Base-by-base conservation (phyloP, 2,797 vertebrate species). In the Okamejei kenojei region DNA sequence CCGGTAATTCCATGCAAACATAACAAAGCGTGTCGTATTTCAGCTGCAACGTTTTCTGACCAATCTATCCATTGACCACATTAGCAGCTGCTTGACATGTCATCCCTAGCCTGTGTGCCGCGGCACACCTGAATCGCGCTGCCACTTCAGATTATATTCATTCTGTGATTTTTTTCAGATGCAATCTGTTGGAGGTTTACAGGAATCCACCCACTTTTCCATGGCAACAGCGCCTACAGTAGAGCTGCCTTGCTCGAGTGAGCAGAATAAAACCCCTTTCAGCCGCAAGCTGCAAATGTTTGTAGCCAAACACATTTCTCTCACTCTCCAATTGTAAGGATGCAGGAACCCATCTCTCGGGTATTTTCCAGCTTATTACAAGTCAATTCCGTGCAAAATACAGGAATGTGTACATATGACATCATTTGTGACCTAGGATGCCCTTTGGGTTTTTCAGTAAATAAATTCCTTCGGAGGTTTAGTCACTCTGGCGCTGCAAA, bases 191-290 rank as follows among this genome's bases (percentile, higher is more conserved):
- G 58, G 93, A 94, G 93, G 94, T 93, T 95, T 84, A 95, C 94
- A 93, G 93, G 95, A 96, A 96, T 97, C 97, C 97, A 96, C 97
- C 96, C 94, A 94, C 54, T 94, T 97, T 96, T 95, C 98, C 98
- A 98, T 98, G 97, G 98, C 97, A 98, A 99, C 98, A 96, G 96
- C 95, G 94, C 96, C 96, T 95, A 95, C 96, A 96, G 97, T 96
- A 95, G 96, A 96, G 95, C 95, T 94, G 96, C 95, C 96, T 94
- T 94, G 94, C 95, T 95, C 96, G 97, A 98, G 95, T 93, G 94
- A 94, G 94, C 95, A 94, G 96, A 96, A 95, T 94, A 96, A 94
- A 95, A 96, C 95, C 95, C 94, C 71, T 54, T 93, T 93, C 94
- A 95, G 95, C 96, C 94, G 96, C 96, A 96, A 94, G 95, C 95